Evolutionary conservation across 2,797 vertebrate genomes (phyloP), one percentile per base, ranked within the genome.

Genomic region (Diceros bicornis): DNA sequence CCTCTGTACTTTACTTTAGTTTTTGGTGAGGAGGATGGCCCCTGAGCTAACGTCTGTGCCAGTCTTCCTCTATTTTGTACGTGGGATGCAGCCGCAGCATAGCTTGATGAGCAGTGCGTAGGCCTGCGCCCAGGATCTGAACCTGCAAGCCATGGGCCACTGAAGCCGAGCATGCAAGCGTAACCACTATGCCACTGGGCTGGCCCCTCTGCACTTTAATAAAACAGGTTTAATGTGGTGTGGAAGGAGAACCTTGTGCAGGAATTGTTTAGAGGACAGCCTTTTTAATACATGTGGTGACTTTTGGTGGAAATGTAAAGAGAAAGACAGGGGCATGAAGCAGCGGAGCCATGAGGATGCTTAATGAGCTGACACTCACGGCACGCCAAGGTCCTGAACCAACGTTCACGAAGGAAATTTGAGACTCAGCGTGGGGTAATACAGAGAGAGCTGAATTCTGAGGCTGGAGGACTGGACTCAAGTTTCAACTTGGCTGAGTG

Each of bases 221-320:
- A 87, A 90, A 88, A 95, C 34, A 75, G 64, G 29, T n/a, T 89
- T 64, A 79, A 71, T 89, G 72, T 74, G 74, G 37, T 74, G 10
- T 66, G 17, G 41, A 95, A 77, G 37, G 52, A 87, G 91, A 87
- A 88, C 93, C 5, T 71, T 96, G 81, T 61, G 44, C 50, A 23
- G 59, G 79, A 69, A 41, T 37, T 84, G 79, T 47, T 47, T 29
- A 66, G 74, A 96, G 84, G 79, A 52, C 37, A 55, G 23, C 94
- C n/a, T 85, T 74, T 90, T 84, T 86, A 89, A 41, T 71, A 95
- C 69, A 85, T 41, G 57, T 69, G 41, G 44, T 52, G 8, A 64
- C 57, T 66, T 57, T 20, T 32, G 55, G 71, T 94, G 78, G n/a
- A 57, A 86, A 69, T 9, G 25, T 37, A 52, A 89, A 89, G 47